Base-by-base conservation (phyloP, 2,797 vertebrate species). In the Huso huso region DNA sequence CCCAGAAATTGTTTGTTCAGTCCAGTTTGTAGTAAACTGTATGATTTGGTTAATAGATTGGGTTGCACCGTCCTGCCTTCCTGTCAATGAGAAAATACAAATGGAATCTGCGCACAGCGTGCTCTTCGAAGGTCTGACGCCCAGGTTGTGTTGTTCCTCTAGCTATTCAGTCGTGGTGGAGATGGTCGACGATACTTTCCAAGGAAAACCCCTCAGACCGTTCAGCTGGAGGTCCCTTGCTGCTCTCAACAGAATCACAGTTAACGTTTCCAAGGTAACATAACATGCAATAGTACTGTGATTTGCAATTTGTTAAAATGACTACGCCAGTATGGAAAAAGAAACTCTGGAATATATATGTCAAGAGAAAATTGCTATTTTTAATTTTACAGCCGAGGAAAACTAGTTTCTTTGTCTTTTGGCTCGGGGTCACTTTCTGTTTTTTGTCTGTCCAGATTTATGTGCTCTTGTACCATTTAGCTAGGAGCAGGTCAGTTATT, bases 151-250 rank as follows among this genome's bases (percentile, higher is more conserved):
- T 18, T 69, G 15, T 61, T 50, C 48, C 23, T 73, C 7, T 77
- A 98, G 95, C 76, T 99, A 96, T 63, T 98, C 96, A 0, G 93
- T 97, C 73, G 89, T 96, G 9, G 83, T 94, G 8, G 92, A 97
- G 76, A 71, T 86, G 6, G 86, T 86, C 1, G 80, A 90, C 11
- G 83, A 84, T 10, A 70, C 49, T 7, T 88, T 85, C 66, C 78
- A 78, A 67, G 84, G 78, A 58, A 75, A 78, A 63, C 79, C 78
- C 0, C 75, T 85, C 66, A 88, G 94, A 68, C 86, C 87, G 0
- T 93, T 97, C 69, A 92, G 81, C 7, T 99, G 95, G 96, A 93
- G 86, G 68, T 90, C 93, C 5, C 81, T 98, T 69, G 91, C 95
- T 0, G 89, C 94, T 15, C 86, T 98, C 55, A 94, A 89, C 80